phyloP scores from a whole-genome alignment of 2,888 invertebrate genomes.

The Hirtodrosophila trivittata region DNA sequence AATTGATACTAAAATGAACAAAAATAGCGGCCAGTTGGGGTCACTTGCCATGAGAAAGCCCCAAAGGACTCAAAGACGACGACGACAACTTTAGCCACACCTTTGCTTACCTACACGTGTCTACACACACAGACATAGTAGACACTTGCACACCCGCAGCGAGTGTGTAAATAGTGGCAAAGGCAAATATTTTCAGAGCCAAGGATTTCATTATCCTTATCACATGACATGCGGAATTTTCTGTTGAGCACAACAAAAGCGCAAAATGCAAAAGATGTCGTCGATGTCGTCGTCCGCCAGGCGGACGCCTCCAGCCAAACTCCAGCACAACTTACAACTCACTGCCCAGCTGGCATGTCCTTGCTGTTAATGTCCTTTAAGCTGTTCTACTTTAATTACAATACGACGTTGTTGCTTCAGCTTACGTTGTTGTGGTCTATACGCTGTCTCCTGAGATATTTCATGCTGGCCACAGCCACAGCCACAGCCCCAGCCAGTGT shows the following conservation, averaged over 20 bases:
- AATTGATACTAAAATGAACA: constrained; percentile 70
- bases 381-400: constrained; percentile 81
- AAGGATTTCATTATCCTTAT: constrained; percentile 83
- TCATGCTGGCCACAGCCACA: constrained; percentile 39
- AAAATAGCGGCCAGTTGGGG: constrained; percentile 36
- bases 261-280: constrained; percentile 67
- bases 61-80: constrained; percentile 67
- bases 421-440: constrained; percentile 46
- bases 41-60: constrained; percentile 37
- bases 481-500: constrained; percentile 4
- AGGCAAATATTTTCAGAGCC: constrained; percentile 79
- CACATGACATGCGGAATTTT: constrained; percentile 72
- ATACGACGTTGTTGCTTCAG: constrained; percentile 43
- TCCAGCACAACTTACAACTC: constrained; percentile 35
- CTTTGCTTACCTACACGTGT: constrained; percentile 68
- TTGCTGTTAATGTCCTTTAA: constrained; percentile 66
- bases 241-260: constrained; percentile 46
- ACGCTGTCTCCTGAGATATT: constrained; percentile 77
- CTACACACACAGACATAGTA: too few species aligned
- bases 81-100: constrained; percentile 72
- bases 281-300: constrained; percentile 52
- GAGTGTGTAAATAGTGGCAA: constrained; percentile 60
- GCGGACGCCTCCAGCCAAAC: constrained; percentile 44
- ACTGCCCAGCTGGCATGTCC: constrained; percentile 35
- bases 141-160: constrained; percentile 15